Percentiles rank a stretch among this genome's conserved stretches.
phyloP scores from a whole-genome alignment of 2,888 invertebrate genomes.

The Orthonevra nobilis region DNA sequence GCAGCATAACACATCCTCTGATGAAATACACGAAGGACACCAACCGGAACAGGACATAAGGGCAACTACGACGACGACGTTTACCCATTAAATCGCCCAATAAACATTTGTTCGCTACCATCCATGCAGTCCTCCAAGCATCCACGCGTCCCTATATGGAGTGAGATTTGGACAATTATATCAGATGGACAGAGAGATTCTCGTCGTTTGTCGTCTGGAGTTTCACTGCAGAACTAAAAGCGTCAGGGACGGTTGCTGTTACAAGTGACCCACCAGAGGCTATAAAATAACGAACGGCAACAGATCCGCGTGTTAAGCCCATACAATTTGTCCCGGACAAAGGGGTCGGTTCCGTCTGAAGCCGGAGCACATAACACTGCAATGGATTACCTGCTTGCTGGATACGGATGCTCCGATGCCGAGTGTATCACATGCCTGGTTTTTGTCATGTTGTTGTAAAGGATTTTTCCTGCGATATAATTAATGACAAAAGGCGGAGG shows the following conservation, averaged over 20 bases:
- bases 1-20: slow-evolving; percentile 21
- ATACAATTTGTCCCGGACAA: slow-evolving; percentile 28
- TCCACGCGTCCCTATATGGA: background rate
- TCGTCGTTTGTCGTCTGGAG: background rate
- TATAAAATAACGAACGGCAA: slow-evolving; percentile 66
- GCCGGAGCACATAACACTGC: slow-evolving; percentile 43
- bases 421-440: slow-evolving; percentile 32
- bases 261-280: slow-evolving; percentile 58
- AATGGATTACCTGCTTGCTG: slow-evolving; percentile 63
- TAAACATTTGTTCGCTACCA: slow-evolving; percentile 35
- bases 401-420: background rate
- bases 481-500: slow-evolving; percentile 35
- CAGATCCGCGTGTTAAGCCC: slow-evolving; percentile 35
- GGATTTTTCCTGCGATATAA: slow-evolving; percentile 53
- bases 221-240: background rate
- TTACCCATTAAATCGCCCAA: slow-evolving; percentile 58
- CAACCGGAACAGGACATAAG: slow-evolving; percentile 15
- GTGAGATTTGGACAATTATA: slow-evolving; percentile 54
- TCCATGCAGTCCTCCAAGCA: background rate
- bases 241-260: slow-evolving; percentile 10
- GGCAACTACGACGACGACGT: slow-evolving; percentile 41
- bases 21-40: slow-evolving; percentile 36
- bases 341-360: background rate
- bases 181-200: slow-evolving; percentile 14
- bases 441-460: slow-evolving; percentile 56